phyloP scores from a whole-genome alignment of 2,888 invertebrate species.

The Cinara cedri region DNA sequence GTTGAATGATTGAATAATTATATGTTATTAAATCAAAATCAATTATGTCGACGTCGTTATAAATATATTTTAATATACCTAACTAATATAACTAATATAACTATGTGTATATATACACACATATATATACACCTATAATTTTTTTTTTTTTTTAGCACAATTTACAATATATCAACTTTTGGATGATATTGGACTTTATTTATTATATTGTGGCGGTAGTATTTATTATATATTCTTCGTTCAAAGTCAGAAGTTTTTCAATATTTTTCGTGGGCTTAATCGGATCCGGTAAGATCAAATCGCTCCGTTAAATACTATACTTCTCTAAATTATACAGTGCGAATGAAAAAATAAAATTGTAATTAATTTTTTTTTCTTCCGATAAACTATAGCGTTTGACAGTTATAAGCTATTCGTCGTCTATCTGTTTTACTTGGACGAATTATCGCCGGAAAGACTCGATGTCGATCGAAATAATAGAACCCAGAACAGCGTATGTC shows the following conservation, averaged over 20 bases:
- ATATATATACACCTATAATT: not conserved
- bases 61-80: not conserved
- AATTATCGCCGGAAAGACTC: not conserved
- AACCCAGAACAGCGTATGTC: not conserved
- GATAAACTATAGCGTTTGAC: not conserved
- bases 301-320: not conserved
- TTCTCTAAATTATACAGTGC: too few relatives aligned
- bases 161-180: slow-evolving; percentile 5
- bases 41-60: not conserved
- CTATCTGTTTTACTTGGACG: slow-evolving; percentile 4
- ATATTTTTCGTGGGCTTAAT: not conserved
- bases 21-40: too few relatives aligned
- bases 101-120: not conserved
- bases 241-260: not conserved
- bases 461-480: not conserved
- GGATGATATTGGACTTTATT: not conserved
- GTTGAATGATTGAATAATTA: not conserved
- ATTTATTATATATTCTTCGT: not conserved
- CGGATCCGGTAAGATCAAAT: not conserved
- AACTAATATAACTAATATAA: not conserved
- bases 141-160: slow-evolving; percentile 5
- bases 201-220: not conserved
- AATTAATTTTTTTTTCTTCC: not conserved
- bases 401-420: not conserved
- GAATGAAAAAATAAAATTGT: not conserved